Evolutionary conservation across 2,888 invertebrate genomes (phyloP).

Genomic region (Dolomedes plantarius): DNA sequence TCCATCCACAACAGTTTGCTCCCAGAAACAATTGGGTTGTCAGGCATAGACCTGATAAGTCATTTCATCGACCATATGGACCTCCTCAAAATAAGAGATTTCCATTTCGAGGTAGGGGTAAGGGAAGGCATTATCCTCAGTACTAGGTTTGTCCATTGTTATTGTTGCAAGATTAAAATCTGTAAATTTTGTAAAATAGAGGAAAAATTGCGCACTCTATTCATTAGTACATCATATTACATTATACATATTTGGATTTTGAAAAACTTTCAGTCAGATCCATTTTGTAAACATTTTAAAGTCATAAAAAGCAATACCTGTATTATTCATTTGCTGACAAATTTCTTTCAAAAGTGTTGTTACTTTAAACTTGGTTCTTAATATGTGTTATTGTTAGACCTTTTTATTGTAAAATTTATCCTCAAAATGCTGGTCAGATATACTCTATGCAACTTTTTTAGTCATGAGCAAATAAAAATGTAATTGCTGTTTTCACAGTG

Average conservation of each 20-base stretch:
- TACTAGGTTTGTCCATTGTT: conserved; percentile 21
- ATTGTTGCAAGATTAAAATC: neutral
- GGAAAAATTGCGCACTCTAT: neutral
- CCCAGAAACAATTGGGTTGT: conserved; percentile 48
- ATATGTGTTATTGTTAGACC: neutral
- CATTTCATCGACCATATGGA: conserved; percentile 26
- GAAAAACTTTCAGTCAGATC: neutral
- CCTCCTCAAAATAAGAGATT: conserved; percentile 43
- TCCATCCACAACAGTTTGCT: conserved; percentile 24
- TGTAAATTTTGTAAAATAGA: conserved; percentile 5
- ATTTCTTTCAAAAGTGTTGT: neutral
- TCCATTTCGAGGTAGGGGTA: conserved; percentile 48
- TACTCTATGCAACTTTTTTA: neutral
- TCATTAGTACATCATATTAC: neutral
- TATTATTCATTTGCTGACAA: neutral
- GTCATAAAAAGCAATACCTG: neutral
- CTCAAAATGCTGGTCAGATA: neutral
- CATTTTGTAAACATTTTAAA: conserved; percentile 11
- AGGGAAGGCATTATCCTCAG: conserved; percentile 28
- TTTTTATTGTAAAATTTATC: neutral
- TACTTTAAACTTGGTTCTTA: neutral
- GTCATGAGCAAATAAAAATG: too few species aligned
- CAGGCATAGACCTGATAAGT: conserved; percentile 19
- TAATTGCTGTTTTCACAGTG: too few species aligned
- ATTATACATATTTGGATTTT: neutral